Base-by-base conservation (phyloP, 2,888 invertebrate species). In the Andrena camellia region DNA sequence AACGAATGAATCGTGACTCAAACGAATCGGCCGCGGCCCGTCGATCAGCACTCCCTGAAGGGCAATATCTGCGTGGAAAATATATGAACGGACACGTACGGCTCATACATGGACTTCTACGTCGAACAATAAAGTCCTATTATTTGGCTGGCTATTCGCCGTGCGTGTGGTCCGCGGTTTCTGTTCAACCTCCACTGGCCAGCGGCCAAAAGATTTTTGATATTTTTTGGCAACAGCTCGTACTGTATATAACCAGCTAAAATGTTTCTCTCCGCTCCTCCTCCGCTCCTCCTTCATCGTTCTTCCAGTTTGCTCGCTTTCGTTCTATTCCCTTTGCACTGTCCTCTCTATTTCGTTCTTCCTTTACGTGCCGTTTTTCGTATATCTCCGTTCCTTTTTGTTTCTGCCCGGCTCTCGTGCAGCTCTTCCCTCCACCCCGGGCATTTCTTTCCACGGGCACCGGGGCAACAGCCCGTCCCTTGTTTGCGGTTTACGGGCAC, bases 221-320 rank as follows among this genome's bases (percentile, higher is more conserved):
- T 92, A 93, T 92, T 92, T 92, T 92, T 92, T 93, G 93, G 92
- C 93, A 88, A 79, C 86, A 76, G 66, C 84, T 92, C 92, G 90
- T 91, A 89, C 89, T 89, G 86, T 89, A 90, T 90, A 90, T 89
- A 91, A 91, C 91, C 86, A 85, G 89, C 89, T 91, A 88, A 91
- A 93, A 93, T 92, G 90, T 93, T 92, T 91, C 90, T 85, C 87
- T 86, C 77, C 71, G 72, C 68, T 79, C 31, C n/a, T 42, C 31
- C 62, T n/a, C 54, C 17, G 42, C 17, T 35, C 8, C 20, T 57
- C 64, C 68, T 20, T n/a, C 33, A 17, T 29, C 52, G 80, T 48
- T 35, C 67, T 52, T 67, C 66, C 81, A 54, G 66, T 67, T 80
- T 20, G 33, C 26, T 73, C 17, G 13, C 42, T 4, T 17, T 17